Evolutionary conservation across 2,113 vertebrate species (phyloP).

Genomic region (Daboia siamensis): DNA sequence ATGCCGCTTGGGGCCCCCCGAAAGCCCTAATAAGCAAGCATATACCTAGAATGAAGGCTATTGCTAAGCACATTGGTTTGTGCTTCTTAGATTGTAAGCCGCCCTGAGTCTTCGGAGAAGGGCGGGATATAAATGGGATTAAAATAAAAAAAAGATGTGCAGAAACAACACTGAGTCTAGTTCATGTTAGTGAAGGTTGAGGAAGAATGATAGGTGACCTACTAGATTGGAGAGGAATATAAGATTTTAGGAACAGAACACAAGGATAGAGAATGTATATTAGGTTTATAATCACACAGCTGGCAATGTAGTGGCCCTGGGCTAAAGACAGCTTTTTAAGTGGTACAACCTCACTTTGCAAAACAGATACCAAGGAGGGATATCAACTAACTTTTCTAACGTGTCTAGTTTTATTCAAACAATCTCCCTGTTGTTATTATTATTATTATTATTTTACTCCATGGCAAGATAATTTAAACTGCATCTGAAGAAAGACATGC

Average conservation of each 20-base stretch:
- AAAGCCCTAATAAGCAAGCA: too few species aligned
- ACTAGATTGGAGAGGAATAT: background rate
- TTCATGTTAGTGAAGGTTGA: background rate
- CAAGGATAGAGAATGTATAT: background rate
- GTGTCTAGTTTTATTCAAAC: background rate
- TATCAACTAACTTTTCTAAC: background rate
- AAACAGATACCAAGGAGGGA: background rate
- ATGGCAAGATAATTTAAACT: background rate
- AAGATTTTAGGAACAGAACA: background rate
- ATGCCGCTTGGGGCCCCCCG: too few species aligned
- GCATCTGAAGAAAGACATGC: background rate
- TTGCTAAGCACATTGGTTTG: too few species aligned
- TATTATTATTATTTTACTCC: background rate
- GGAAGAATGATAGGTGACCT: background rate
- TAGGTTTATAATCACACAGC: background rate
- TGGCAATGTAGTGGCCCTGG: background rate
- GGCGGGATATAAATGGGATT: too few species aligned
- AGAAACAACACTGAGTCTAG: background rate
- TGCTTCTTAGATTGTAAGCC: too few species aligned
- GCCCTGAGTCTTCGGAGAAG: too few species aligned
- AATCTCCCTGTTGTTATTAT: background rate
- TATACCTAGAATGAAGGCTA: too few species aligned
- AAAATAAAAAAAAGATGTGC: background rate
- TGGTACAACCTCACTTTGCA: background rate
- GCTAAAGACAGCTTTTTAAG: background rate